Percentiles rank a stretch among this genome's conserved stretches.
Conservation (phyloP, 2,113 vertebrate genomes). For the Poeciliopsis prolifica region DNA sequence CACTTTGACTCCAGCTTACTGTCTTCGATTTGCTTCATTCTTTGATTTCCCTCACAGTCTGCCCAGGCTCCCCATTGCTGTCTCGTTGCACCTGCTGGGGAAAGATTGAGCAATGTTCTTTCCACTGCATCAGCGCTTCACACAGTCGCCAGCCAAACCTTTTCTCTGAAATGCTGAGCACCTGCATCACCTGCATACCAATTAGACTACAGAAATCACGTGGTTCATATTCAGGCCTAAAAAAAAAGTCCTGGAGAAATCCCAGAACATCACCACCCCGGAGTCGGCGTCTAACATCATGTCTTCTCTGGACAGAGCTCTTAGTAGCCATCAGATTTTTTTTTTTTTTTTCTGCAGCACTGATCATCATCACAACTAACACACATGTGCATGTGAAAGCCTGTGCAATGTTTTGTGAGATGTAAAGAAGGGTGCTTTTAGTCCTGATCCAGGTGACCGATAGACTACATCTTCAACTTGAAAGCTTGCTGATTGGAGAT, state of each 20-base stretch:
- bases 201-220: slow-evolving; percentile 42
- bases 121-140: slow-evolving; percentile 1
- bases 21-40: slow-evolving; percentile 28
- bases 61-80: slow-evolving; percentile 27
- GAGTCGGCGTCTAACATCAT: slow-evolving; percentile 34
- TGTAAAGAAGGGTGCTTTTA: slow-evolving; percentile 16
- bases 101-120: slow-evolving; percentile 57
- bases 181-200: slow-evolving; percentile 59
- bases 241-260: slow-evolving; percentile 29
- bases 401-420: background rate
- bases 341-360: slow-evolving; percentile 11
- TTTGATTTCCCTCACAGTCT: slow-evolving; percentile 39
- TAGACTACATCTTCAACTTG: slow-evolving; percentile 53
- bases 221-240: slow-evolving; percentile 38
- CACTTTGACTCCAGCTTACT: slow-evolving; percentile 24
- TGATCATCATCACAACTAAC: slow-evolving; percentile 46
- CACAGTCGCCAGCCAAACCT: slow-evolving; percentile 1
- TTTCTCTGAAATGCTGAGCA: slow-evolving; percentile 26
- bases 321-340: slow-evolving; percentile 27
- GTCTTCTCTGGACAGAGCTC: slow-evolving; percentile 31
- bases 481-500: slow-evolving; percentile 72
- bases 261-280: slow-evolving; percentile 41
- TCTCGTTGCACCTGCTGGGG: slow-evolving; percentile 35
- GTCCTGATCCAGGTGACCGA: slow-evolving; percentile 28
- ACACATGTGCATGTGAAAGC: slow-evolving; percentile 21